Percentiles rank a stretch among this genome's conserved stretches.
Conservation (phyloP, 2,113 vertebrate species). For the Mystacornis crossleyi region DNA sequence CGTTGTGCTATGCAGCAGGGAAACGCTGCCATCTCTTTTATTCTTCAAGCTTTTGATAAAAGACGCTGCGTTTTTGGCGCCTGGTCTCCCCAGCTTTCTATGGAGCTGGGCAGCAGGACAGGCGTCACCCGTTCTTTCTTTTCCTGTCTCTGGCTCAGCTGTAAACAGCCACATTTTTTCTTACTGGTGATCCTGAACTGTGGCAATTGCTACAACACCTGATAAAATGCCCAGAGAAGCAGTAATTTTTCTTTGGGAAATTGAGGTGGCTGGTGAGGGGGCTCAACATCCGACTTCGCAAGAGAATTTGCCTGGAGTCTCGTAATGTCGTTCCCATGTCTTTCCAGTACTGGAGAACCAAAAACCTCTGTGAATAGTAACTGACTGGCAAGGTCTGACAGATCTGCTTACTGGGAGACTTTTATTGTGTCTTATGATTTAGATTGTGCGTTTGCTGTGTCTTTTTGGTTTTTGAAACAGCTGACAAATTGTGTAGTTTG, state of each 20-base stretch:
- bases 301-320: not conserved
- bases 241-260: not conserved
- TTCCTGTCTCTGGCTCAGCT: not conserved
- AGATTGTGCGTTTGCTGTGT: not conserved
- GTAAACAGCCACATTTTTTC: not conserved
- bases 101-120: not conserved
- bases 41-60: not conserved
- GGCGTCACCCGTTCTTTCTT: not conserved
- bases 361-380: not conserved
- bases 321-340: not conserved
- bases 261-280: fast-evolving
- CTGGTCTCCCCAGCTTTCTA: fast-evolving
- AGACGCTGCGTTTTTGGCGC: not conserved
- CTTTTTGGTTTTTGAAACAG: not conserved
- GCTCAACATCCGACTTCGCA: not conserved
- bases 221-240: not conserved
- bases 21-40: not conserved
- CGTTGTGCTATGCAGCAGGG: not conserved
- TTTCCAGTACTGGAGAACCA: not conserved
- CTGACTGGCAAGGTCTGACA: not conserved
- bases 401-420: not conserved
- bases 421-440: not conserved
- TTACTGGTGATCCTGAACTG: not conserved
- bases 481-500: not conserved
- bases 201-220: not conserved